These are phyloP conservation scores for Physeter macrocephalus DNA, from an alignment of 2,113 vertebrate species.

Conservation along the genomic window DNA sequence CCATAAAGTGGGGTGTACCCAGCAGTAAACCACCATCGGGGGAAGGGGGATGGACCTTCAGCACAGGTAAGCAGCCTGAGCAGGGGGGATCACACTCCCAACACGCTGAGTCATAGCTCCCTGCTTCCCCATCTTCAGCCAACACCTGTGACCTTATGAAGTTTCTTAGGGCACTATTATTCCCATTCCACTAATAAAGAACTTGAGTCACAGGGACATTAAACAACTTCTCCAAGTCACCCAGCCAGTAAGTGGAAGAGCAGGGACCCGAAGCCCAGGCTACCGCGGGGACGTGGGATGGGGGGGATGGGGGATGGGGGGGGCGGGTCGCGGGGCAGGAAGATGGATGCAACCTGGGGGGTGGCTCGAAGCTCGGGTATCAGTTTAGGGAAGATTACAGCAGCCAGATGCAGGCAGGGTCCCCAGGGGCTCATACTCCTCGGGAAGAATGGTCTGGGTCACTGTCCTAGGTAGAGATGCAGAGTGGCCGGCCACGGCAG, in stretches of 20 bases:
- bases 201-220: background rate
- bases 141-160: background rate
- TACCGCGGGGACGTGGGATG: background rate
- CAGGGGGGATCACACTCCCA: background rate
- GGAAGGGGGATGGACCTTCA: background rate
- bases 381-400: background rate
- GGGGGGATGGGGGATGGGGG: too few relatives aligned
- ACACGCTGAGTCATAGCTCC: accelerated
- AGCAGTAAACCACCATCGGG: too few relatives aligned
- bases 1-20: background rate
- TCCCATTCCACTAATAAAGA: background rate
- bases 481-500: background rate
- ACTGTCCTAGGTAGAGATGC: too few relatives aligned
- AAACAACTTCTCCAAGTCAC: background rate
- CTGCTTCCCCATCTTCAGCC: background rate
- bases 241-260: background rate
- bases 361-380: background rate
- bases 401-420: background rate
- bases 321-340: too few relatives aligned
- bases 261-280: background rate
- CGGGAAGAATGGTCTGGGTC: background rate
- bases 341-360: background rate
- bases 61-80: background rate
- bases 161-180: background rate
- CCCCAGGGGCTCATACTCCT: too few relatives aligned